Base-by-base conservation (phyloP, 2,113 vertebrate genomes). In the Clupea harengus region DNA sequence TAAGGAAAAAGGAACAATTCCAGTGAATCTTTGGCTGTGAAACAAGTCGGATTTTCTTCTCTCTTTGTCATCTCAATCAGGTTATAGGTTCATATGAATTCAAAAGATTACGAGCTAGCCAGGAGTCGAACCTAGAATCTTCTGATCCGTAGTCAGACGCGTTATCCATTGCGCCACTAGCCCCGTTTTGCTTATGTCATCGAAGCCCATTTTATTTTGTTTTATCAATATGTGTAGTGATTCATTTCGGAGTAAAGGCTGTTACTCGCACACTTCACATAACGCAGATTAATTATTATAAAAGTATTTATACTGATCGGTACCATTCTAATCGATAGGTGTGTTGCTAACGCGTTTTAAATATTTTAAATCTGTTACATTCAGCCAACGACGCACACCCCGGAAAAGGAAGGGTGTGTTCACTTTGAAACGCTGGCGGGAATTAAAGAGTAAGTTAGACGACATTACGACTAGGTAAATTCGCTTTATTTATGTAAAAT, bases 81-180 rank as follows among this genome's bases (percentile, higher is more conserved):
- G 8, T 49, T 4, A 1, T 10, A 47, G 39, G 39, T 39, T 39
- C 39, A 49, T 49, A 49, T 49, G 47, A 49, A 49, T 1, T 11
- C 9, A 0, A 49, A 49, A 49, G 7, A 2, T 15, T 1, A 0
- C 94, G 91, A 96, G 94, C 95, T 93, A 96, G 95, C 95, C 95
- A 96, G 95, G 95, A 96, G 95, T 96, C 94, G 94, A 96, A 96
- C 94, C 95, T 96, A 92, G 94, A 96, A 96, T 96, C 95, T 95
- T 96, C 95, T 96, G 95, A 96, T 95, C 95, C 94, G 95, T 95
- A 96, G 95, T 95, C 94, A 96, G 94, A 95, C 95, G 94, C 94
- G 93, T 95, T 94, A 96, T 96, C 95, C 96, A 95, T 96, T 96
- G 95, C 95, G 94, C 95, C 95, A 96, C 94, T 95, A 93, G 95